Base-by-base conservation (phyloP, 2,888 invertebrate species). In the Morpho deidamia region DNA sequence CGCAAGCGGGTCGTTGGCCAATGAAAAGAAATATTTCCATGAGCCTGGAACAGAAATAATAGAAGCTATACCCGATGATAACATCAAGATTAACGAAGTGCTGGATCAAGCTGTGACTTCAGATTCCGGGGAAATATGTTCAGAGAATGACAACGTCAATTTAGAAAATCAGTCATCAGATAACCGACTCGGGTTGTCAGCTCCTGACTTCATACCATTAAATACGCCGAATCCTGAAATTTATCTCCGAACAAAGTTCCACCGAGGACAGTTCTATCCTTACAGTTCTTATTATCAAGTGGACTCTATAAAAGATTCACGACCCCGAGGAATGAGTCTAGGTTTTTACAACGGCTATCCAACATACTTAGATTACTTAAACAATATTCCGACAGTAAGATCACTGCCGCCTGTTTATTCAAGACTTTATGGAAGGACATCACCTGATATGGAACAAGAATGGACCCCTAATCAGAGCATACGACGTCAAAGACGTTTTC, bases 341-440 rank as follows among this genome's bases (percentile, higher is more conserved):
- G 35, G 35, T 11, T n/a, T 10, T 40, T 40, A 11, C 11, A 40
- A 40, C 11, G n/a, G 40, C 3, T 23, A 23, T 23, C 23, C 23
- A 23, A 23, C 23, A 23, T 23, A 40, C n/a, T 11, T 40, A 11
- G 8, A 40, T 11, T 11, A 3, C 10, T 11, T 32, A 11, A 9
- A 44, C 7, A 33, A 34, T 12, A 55, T 59, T 12, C 39, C 53
- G 1, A 46, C 53, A 32, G 53, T 59, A 10, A 48, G 34, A 9
- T 51, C 42, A 37, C 34, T 59, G 44, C 56, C 59, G 11, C 57
- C 59, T 40, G 57, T 57, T 33, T 59, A 57, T 46, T 40, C 49
- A 35, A 39, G 48, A 12, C 14, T 48, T 7, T 48, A 56, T 12
- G 53, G 53, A 14, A 44, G 44, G 2, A 40, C 12, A 4, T 45